Evolutionary conservation across 2,888 invertebrate species (phyloP), one percentile per base, ranked within the genome.

Genomic region (Hypercompe scribonia): DNA sequence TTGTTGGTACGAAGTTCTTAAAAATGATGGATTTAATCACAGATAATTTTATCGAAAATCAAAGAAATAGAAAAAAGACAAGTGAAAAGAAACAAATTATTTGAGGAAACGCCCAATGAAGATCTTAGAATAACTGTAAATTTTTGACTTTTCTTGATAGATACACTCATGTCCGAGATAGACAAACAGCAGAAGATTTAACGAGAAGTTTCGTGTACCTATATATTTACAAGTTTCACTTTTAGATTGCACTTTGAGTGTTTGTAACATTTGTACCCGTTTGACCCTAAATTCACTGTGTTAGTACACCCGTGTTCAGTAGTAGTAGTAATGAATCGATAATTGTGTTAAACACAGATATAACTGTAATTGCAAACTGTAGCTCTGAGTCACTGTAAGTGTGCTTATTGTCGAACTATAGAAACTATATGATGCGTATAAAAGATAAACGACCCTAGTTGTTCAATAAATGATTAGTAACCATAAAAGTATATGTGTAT

Each of bases 401-500:
- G 31, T 31, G 8, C 39, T 39, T 61, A 61, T 31, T 61, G 28
- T 31, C 3, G 31, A 18, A 31, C 61, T 61, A 31, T n/a, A 61
- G 61, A 28, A 15, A 36, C 34, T 36, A 36, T n/a, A 54, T 54
- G 11, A 54, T 54, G 10, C 50, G 11, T 54, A 54, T 54, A n/a
- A 54, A n/a, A 54, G 50, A 54, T 54, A 54, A 54, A 54, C n/a
- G 10, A n/a, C 24, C n/a, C 50, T 54, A 54, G n/a, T 54, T 24
- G 50, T n/a, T 54, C 50, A 54, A 54, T 54, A n/a, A 54, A n/a
- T 54, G 50, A n/a, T 54, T 54, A 54, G 24, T 54, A 54, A 54
- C 24, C 11, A 54, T 54, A 54, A 54, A 54, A 54, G 24, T n/a
- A 54, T 54, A 54, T 54, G 10, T 21, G 21, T 15, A 46, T 8